These are phyloP conservation scores for Passerina amoena DNA, from an alignment of 2,113 vertebrate genomes.

Conservation along the genomic window DNA sequence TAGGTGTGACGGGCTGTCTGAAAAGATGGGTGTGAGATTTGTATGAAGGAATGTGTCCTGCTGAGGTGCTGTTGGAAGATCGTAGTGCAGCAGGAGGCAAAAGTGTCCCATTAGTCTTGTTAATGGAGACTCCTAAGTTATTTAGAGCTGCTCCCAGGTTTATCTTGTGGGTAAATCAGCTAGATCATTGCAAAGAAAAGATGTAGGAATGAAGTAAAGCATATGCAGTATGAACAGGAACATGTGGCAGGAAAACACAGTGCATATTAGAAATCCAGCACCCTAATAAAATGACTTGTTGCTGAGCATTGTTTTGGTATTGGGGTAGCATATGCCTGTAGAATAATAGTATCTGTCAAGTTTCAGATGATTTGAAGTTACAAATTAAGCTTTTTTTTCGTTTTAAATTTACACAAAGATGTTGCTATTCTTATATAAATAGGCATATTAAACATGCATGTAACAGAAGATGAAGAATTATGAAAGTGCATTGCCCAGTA, in stretches of 20 bases:
- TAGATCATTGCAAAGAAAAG: background rate
- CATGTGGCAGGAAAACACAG: background rate
- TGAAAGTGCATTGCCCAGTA: background rate
- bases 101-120: background rate
- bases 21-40: background rate
- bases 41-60: background rate
- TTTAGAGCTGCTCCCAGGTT: background rate
- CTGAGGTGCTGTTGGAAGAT: background rate
- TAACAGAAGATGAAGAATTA: background rate
- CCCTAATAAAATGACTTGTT: background rate
- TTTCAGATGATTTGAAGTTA: background rate
- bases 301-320: background rate
- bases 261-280: background rate
- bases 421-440: background rate
- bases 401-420: background rate
- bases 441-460: background rate
- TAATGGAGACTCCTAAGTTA: background rate
- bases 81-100: background rate
- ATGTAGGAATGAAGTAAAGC: background rate
- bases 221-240: rapidly evolving
- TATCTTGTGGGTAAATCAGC: background rate
- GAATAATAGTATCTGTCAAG: background rate
- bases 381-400: background rate
- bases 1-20: background rate
- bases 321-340: rapidly evolving